Conservation (phyloP, 2,888 invertebrate genomes). For the Eilema griseolum region DNA sequence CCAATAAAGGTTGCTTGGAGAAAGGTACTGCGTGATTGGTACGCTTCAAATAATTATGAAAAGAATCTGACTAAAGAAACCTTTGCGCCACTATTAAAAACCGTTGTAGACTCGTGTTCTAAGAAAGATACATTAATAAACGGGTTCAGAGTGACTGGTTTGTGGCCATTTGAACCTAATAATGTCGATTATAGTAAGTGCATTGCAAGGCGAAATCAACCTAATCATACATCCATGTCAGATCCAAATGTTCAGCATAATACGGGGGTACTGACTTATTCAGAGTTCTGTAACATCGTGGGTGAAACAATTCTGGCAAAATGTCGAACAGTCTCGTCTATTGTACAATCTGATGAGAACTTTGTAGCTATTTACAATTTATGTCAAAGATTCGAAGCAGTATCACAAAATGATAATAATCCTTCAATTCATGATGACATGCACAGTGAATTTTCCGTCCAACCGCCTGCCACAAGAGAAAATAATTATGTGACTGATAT, state of each 20-base stretch:
- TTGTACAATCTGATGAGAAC: no score
- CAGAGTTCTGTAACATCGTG: constrained; percentile 12
- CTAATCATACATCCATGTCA: background rate
- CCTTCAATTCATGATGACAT: no score
- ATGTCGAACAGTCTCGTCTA: background rate
- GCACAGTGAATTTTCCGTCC: no score
- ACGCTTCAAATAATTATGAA: constrained; percentile 15
- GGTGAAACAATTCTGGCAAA: constrained; percentile 8
- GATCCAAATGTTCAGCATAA: constrained; percentile 1
- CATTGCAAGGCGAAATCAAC: background rate
- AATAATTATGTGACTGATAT: background rate
- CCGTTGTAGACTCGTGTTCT: constrained; percentile 15
- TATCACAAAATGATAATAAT: no score
- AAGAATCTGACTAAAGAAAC: constrained; percentile 16
- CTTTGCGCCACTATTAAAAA: constrained; percentile 18
- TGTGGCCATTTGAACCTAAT: constrained; percentile 14
- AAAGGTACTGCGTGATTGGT: constrained; percentile 7
- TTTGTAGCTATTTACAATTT: no score
- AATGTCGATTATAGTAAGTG: constrained; percentile 19
- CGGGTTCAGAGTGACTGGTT: constrained; percentile 14
- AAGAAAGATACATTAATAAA: constrained; percentile 23
- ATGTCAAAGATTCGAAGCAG: no score
- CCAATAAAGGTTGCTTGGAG: constrained; percentile 24
- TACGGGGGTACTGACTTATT: background rate
- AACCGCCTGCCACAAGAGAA: no score